Percentiles rank a stretch among this genome's conserved stretches.
These are phyloP conservation scores for Mechanitis messenoides DNA, from an alignment of 2,888 invertebrate species.

Conservation along the genomic window DNA sequence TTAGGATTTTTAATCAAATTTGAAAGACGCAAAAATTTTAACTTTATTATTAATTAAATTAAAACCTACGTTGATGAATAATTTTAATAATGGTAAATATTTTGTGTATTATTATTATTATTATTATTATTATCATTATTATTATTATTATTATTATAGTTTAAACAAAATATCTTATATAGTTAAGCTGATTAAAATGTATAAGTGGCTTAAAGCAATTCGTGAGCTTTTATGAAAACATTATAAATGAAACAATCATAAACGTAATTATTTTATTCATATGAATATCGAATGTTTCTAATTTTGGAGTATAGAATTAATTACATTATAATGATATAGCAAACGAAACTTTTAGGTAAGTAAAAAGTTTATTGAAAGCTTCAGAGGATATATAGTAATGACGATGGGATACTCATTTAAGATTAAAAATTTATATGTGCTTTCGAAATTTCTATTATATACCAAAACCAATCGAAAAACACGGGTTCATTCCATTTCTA, in stretches of 20 bases:
- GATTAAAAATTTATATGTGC: too few species aligned
- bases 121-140: too few species aligned
- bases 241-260: too few species aligned
- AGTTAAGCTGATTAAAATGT: slow-evolving; percentile 9
- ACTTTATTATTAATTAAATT: neutral
- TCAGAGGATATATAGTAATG: neutral
- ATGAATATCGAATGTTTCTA: too few species aligned
- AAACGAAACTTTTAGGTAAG: too few species aligned
- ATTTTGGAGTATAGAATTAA: too few species aligned
- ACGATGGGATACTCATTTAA: too few species aligned
- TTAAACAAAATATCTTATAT: slow-evolving; percentile 18
- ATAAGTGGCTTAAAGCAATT: neutral
- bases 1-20: neutral
- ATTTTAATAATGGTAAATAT: neutral
- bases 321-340: too few species aligned
- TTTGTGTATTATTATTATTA: neutral
- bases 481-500: too few species aligned
- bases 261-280: too few species aligned
- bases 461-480: too few species aligned
- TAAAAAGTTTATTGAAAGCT: neutral
- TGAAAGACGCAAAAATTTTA: neutral
- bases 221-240: neutral
- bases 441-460: too few species aligned
- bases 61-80: neutral
- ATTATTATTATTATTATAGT: neutral